These are phyloP conservation scores for Eubucco bourcierii DNA, from an alignment of 2,113 vertebrate species.

Conservation along the genomic window DNA sequence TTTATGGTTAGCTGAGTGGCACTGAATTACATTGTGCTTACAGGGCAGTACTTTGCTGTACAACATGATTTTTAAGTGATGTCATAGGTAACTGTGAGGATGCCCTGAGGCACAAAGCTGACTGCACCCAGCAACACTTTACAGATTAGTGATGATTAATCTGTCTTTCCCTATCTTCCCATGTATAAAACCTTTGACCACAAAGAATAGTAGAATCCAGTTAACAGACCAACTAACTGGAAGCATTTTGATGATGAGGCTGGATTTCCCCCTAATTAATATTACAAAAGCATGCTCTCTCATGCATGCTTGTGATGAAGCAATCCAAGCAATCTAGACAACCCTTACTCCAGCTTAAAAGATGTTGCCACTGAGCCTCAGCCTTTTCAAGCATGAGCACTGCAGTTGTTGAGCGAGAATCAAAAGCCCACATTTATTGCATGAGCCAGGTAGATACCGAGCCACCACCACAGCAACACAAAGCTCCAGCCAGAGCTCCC, in stretches of 20 bases:
- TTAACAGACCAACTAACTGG: constrained; percentile 25
- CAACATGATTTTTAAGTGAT: not conserved
- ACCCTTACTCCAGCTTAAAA: not conserved
- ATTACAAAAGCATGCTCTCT: constrained; percentile 7
- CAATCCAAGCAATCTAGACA: not conserved
- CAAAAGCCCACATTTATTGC: not conserved
- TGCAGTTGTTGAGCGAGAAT: not conserved
- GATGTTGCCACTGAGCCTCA: not conserved
- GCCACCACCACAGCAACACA: not conserved
- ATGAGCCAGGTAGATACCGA: not conserved
- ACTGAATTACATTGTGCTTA: not conserved
- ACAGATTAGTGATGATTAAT: not conserved
- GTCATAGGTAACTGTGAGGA: not conserved
- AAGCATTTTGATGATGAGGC: constrained; percentile 1
- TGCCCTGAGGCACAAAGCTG: not conserved
- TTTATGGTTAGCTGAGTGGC: not conserved
- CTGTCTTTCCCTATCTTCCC: not conserved
- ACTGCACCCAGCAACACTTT: not conserved
- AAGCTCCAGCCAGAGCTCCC: not conserved
- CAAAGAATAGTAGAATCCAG: not conserved
- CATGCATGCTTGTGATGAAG: not conserved
- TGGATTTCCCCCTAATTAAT: not conserved
- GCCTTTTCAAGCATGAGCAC: not conserved
- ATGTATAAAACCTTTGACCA: not conserved
- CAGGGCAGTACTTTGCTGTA: not conserved